phyloP scores from a whole-genome alignment of 2,113 vertebrate genomes.

The Erythrocercus mccallii region DNA sequence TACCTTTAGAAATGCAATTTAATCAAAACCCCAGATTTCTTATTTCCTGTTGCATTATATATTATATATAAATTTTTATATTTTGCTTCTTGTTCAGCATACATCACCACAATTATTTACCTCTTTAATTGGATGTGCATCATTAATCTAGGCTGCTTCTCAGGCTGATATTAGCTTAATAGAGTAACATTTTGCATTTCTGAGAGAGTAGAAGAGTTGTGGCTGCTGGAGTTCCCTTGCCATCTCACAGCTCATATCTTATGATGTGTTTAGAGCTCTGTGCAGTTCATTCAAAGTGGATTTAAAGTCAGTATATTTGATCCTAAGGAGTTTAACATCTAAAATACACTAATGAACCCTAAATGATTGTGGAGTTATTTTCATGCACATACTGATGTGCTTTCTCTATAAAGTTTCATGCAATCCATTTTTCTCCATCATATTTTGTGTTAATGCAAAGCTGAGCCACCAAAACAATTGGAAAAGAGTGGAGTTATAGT shows the following conservation, averaged over 20 bases:
- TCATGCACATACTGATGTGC: background rate
- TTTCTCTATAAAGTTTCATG: background rate
- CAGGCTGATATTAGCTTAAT: background rate
- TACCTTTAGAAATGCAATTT: constrained; percentile 46
- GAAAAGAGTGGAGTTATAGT: background rate
- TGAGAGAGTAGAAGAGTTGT: background rate
- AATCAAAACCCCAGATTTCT: constrained; percentile 39
- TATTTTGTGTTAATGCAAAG: background rate
- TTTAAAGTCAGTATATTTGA: background rate
- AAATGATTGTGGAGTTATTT: background rate
- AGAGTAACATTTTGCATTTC: background rate
- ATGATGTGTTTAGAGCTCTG: background rate
- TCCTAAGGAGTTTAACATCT: background rate
- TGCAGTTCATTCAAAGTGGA: background rate
- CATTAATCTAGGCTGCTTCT: constrained; percentile 40
- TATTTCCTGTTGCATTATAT: background rate
- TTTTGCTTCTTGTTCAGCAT: background rate
- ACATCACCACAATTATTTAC: constrained; percentile 41
- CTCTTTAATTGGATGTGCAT: constrained; percentile 65
- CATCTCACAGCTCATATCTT: background rate
- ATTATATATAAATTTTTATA: background rate
- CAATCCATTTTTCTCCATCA: background rate
- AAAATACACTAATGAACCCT: background rate
- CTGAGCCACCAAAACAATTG: background rate
- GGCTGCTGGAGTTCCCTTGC: background rate